Base-by-base conservation (phyloP, 2,113 vertebrate genomes). In the Takifugu bimaculatus region DNA sequence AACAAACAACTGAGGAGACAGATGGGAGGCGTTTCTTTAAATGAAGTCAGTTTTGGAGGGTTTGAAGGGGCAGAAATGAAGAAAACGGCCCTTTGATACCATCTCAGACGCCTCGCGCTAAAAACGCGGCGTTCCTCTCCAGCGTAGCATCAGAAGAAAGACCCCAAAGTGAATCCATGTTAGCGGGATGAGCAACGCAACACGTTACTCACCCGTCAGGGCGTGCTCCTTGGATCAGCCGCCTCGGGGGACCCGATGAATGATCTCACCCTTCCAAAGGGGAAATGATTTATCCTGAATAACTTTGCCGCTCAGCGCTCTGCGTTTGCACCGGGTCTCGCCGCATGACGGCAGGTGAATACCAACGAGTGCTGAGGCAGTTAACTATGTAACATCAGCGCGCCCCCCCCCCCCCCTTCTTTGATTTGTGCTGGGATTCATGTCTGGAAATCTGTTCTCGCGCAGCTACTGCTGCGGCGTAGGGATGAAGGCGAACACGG, bases 281-380 rank as follows among this genome's bases (percentile, higher is more conserved):
- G 61, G 67, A 81, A 80, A 80, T 78, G 54, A 86, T 80, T 83
- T 80, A 78, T 81, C 80, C 75, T 76, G 72, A 80, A 77, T 80
- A 65, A 74, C 74, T 75, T 84, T 71, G 69, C 48, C 4, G 58
- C 69, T 43, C 45, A 50, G 45, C 14, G 12, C 25, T 39, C 77
- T 78, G 61, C 54, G 57, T 73, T 76, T 63, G 72, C 65, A 73
- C 26, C 63, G 5, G 58, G 70, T 72, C 51, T 60, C 60, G 58
- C 64, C 67, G 65, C 27, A 13, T 13, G 12, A 76, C 35, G 48
- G 26, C 1, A 51, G 27, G 32, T 2, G 43, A 70, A 74, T 63
- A 68, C 65, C 67, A 73, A 63, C 42, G 57, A 54, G 27, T 4
- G 44, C 14, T 13, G 14, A 45, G 11, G 29, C 5, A 4, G 29